Conservation (phyloP, 2,797 vertebrate species). For the Chromis chromis region DNA sequence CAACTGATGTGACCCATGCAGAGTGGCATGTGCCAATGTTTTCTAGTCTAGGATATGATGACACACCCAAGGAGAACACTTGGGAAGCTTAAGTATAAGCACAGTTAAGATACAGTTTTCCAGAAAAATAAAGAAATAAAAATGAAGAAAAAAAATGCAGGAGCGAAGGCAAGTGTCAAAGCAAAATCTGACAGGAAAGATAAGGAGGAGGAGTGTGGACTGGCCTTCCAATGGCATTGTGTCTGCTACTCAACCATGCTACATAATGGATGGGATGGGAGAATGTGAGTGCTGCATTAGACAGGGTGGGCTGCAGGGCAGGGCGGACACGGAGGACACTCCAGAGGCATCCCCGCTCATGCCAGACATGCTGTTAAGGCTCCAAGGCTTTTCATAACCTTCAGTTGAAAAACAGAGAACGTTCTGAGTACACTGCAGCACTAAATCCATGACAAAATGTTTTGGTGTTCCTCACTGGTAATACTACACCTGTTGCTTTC, state of each 20-base stretch:
- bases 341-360: conserved; percentile 89
- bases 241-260: conserved; percentile 91
- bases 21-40: conserved; percentile 76
- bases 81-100: conserved; percentile 74
- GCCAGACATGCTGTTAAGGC: conserved; percentile 93
- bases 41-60: conserved; percentile 75
- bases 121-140: conserved; percentile 67
- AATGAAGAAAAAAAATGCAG: conserved; percentile 66
- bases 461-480: conserved; percentile 70
- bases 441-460: conserved; percentile 87
- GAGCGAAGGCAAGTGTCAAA: conserved; percentile 75
- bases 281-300: conserved; percentile 92
- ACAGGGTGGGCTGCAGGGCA: conserved; percentile 92
- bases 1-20: conserved; percentile 80
- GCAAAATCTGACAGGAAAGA: conserved; percentile 68
- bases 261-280: conserved; percentile 93
- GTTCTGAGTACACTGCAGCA: conserved; percentile 90
- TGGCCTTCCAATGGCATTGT: conserved; percentile 89
- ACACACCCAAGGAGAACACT: conserved; percentile 80
- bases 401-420: conserved; percentile 92
- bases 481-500: conserved; percentile 84
- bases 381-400: conserved; percentile 94
- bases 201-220: conserved; percentile 76
- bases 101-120: conserved; percentile 76
- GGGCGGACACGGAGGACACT: conserved; percentile 90